These are phyloP conservation scores for Spheniscus mendiculus DNA, from an alignment of 2,113 vertebrate species.

Conservation along the genomic window DNA sequence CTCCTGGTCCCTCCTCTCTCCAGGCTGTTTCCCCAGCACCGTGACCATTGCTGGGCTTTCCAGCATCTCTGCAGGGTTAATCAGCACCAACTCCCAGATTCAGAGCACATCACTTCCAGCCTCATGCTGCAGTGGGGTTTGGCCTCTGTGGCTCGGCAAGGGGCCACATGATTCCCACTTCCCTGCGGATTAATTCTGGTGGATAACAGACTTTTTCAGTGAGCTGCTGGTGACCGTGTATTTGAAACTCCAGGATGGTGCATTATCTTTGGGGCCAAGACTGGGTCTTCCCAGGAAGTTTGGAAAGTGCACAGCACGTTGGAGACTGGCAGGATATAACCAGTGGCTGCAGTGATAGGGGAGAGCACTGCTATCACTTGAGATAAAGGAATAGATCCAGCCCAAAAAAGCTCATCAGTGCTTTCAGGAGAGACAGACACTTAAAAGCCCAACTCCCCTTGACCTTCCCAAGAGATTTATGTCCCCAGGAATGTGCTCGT, in stretches of 20 bases:
- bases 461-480: neutral
- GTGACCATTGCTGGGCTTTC: neutral
- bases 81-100: neutral
- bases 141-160: neutral
- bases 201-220: neutral
- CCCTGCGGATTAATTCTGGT: neutral
- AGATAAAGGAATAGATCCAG: neutral
- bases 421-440: neutral
- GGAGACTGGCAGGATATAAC: neutral
- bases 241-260: neutral
- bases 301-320: rapidly evolving
- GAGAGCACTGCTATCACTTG: neutral
- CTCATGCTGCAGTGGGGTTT: neutral
- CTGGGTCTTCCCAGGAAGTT: neutral
- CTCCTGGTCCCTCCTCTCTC: neutral
- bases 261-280: neutral
- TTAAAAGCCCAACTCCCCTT: neutral
- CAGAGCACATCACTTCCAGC: neutral
- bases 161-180: rapidly evolving
- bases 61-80: neutral
- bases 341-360: neutral
- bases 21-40: neutral
- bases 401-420: neutral
- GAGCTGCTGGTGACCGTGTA: rapidly evolving
- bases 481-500: neutral